phyloP scores from a whole-genome alignment of 2,797 vertebrate genomes.

The Chelmon rostratus region DNA sequence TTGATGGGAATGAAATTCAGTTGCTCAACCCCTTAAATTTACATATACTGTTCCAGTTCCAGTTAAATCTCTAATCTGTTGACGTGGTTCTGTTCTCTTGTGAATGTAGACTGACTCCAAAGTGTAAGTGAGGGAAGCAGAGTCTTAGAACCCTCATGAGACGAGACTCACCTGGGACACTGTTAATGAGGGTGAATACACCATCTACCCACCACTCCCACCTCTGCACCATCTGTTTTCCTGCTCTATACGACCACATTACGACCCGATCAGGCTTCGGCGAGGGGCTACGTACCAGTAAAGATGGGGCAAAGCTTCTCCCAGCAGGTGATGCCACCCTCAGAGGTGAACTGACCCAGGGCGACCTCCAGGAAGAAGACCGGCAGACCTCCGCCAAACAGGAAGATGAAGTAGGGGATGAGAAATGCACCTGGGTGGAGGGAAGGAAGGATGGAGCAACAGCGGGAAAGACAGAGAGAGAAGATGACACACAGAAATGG shows the following conservation, averaged over 20 bases:
- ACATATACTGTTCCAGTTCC: no score
- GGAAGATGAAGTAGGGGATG: conserved; percentile 99
- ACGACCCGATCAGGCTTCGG: neutral
- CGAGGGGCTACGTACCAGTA: conserved; percentile 86
- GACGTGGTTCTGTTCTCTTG: neutral
- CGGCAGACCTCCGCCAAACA: conserved; percentile 97
- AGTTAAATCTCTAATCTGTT: neutral
- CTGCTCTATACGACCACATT: neutral
- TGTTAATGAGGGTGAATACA: neutral
- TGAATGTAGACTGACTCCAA: conserved; percentile 3
- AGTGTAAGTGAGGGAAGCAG: neutral
- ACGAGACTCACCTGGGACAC: neutral
- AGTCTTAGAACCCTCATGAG: neutral
- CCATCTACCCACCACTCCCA: neutral
- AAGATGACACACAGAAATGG: neutral
- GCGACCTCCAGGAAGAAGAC: conserved; percentile 99
- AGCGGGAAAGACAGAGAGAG: neutral
- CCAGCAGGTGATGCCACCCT: conserved; percentile 99
- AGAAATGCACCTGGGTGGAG: conserved; percentile 94
- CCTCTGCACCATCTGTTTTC: neutral
- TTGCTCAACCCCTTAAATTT: no score
- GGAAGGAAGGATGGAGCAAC: neutral
- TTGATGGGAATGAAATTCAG: neutral
- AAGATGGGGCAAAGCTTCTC: conserved; percentile 98
- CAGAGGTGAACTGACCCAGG: conserved; percentile 97